phyloP scores from a whole-genome alignment of 2,113 vertebrate species.

The Thoracochromis brauschi region DNA sequence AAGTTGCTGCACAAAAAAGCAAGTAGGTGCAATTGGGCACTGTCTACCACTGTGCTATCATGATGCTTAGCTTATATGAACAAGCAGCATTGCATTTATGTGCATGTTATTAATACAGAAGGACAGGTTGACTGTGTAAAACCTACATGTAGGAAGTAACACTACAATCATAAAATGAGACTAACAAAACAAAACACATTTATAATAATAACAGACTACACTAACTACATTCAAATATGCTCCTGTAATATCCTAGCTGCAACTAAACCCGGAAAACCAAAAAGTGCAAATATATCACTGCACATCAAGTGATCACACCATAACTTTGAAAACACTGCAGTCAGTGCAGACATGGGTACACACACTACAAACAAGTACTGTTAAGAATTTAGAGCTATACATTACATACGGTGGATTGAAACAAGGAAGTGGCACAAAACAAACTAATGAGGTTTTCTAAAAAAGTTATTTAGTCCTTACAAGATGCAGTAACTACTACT shows the following conservation, averaged over 20 bases:
- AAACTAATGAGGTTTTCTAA: background rate
- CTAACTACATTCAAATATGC: background rate
- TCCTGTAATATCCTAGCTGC: background rate
- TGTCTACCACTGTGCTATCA: background rate
- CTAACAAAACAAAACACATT: background rate
- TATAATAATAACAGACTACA: background rate
- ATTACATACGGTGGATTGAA: background rate
- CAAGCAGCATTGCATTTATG: background rate
- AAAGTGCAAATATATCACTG: background rate
- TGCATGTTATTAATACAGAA: background rate
- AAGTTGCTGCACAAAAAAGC: conserved; percentile 98
- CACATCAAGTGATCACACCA: background rate
- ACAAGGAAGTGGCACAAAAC: background rate
- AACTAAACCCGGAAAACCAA: accelerated
- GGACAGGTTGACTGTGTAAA: background rate
- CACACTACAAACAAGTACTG: accelerated
- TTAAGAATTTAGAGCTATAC: background rate
- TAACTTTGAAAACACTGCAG: background rate
- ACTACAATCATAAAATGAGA: background rate
- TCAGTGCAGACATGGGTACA: background rate
- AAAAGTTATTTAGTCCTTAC: background rate
- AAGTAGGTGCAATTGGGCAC: conserved; percentile 77
- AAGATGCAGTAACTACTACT: background rate
- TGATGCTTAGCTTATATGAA: background rate
- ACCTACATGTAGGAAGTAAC: background rate